Evolutionary conservation across 1,140 invertebrate genomes (phyloP), one percentile per base, ranked within the genome.

Genomic region (Laupala kohalensis): DNA sequence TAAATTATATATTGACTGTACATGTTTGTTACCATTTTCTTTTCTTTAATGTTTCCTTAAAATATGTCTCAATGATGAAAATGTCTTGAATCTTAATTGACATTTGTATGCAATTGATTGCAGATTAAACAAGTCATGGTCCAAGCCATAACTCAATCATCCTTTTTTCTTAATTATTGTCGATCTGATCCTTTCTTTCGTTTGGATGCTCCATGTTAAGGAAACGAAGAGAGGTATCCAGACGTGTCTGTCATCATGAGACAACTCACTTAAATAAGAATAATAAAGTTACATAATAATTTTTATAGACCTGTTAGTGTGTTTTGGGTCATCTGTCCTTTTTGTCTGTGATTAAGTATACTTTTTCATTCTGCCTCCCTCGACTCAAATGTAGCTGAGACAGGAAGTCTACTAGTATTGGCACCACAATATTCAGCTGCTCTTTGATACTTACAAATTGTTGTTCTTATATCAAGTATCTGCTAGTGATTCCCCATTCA

Each of bases 261-360:
- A 53, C 37, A 53, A 53, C 37, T 53, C 37, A 53, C 37, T 53
- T 53, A 13, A 53, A 53, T 53, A 53, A 53, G 37, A 53, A 13
- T 53, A 53, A 53, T 53, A 53, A 53, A 53, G 37, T 13, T 53
- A 19, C 19, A 63, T 70, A 70, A 63, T 70, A 24, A 64, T 30
- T 70, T 29, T 70, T 24, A 64, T 70, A 70, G 13, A 53, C 37
- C 63, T n/a, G 63, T 70, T 63, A 26, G 37, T 64, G 63, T 70
- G 37, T 70, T 70, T 70, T 70, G 28, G 53, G 69, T 70, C 69
- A 62, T 6, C 25, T 24, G 25, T 64, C 29, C 37, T 26, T 70
- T 70, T 70, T 70, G 53, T 63, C 69, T 70, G 37, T 70, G 53
- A 70, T 70, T 70, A 27, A 70, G 37, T 63, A 63, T 19, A 66